Conservation (phyloP, 2,888 invertebrate species). For the Agrochola macilenta region DNA sequence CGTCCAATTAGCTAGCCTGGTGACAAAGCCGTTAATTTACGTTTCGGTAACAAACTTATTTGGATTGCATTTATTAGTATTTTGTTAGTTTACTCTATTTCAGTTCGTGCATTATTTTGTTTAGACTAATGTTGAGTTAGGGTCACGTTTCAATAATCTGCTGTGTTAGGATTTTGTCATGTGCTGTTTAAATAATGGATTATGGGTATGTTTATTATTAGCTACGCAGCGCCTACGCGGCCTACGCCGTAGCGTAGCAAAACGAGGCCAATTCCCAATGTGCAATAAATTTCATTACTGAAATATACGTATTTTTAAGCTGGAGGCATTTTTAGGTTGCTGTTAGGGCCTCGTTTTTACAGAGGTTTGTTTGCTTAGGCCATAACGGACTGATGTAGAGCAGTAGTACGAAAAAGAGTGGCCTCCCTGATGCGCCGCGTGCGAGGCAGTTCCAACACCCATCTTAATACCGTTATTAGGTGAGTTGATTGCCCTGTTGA, state of each 20-base stretch:
- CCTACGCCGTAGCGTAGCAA: neutral
- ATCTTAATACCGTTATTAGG: neutral
- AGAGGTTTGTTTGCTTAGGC: neutral
- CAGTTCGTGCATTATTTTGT: constrained; percentile 35
- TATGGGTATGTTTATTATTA: constrained; percentile 3
- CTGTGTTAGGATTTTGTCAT: constrained; percentile 33
- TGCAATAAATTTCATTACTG: neutral
- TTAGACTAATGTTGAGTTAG: constrained; percentile 35
- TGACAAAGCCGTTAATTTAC: constrained; percentile 48
- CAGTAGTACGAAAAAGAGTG: neutral
- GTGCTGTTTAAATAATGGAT: constrained; percentile 8
- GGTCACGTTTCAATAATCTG: constrained; percentile 47
- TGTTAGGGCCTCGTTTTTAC: neutral
- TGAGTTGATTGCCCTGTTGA: neutral
- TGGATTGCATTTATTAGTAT: constrained; percentile 52
- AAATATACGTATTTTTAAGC: neutral
- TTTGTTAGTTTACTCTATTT: constrained; percentile 40
- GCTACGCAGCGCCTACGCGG: neutral
- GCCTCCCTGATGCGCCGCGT: neutral
- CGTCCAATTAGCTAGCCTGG: constrained; percentile 45
- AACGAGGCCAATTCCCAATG: neutral
- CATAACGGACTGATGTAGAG: neutral
- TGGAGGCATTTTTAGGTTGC: neutral
- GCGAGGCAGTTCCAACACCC: neutral
- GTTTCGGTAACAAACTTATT: constrained; percentile 54